These are phyloP conservation scores for Spodoptera litura DNA, from an alignment of 1,140 invertebrate genomes.

Conservation along the genomic window DNA sequence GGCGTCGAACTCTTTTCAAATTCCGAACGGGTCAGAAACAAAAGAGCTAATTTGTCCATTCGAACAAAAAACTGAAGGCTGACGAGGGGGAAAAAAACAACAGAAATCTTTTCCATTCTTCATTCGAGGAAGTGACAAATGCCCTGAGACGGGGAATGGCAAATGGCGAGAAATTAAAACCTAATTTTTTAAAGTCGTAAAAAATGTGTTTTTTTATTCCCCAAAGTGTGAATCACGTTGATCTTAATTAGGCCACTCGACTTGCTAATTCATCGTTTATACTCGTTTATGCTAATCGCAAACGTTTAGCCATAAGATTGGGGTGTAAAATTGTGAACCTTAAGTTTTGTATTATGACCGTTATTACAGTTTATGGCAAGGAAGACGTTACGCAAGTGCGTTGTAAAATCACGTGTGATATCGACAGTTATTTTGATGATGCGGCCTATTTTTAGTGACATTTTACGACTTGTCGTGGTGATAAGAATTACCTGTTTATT, in stretches of 20 bases:
- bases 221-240: constrained; percentile 4
- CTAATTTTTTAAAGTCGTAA: constrained; percentile 40
- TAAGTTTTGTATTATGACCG: constrained; percentile 36
- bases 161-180: constrained; percentile 54
- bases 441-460: constrained; percentile 1
- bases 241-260: constrained; percentile 45
- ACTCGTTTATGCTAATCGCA: constrained; percentile 38
- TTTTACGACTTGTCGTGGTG: not conserved
- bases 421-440: constrained; percentile 18
- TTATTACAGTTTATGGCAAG: constrained; percentile 43
- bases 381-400: constrained; percentile 18
- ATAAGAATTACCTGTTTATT: constrained; percentile 13
- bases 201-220: constrained; percentile 25
- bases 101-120: constrained; percentile 50
- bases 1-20: constrained; percentile 51
- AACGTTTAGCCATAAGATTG: constrained; percentile 27
- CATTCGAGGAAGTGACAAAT: constrained; percentile 53
- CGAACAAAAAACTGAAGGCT: constrained; percentile 49
- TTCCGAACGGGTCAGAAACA: constrained; percentile 50
- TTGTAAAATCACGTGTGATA: constrained; percentile 41
- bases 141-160: constrained; percentile 42
- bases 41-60: constrained; percentile 53
- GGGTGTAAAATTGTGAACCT: constrained; percentile 41
- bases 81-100: constrained; percentile 50
- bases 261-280: constrained; percentile 46